phyloP scores from a whole-genome alignment of 1,140 invertebrate species.

The Temnothorax nylanderi region DNA sequence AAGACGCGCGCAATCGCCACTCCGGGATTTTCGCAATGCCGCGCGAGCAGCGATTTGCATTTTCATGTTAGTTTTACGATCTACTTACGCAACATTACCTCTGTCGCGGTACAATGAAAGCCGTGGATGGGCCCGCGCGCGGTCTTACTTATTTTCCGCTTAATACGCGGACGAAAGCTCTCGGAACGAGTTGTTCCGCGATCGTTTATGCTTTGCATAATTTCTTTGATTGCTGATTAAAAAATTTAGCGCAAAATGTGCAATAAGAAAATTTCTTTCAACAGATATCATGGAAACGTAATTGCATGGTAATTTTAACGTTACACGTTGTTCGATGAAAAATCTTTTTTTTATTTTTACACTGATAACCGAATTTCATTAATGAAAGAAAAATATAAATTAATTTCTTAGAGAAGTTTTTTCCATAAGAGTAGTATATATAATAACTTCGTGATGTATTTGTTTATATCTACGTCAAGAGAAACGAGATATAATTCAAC shows the following conservation, averaged over 20 bases:
- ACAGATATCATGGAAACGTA: neutral
- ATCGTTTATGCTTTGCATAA: neutral
- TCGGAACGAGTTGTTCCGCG: neutral
- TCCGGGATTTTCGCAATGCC: slow-evolving; percentile 42
- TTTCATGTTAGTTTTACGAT: slow-evolving; percentile 58
- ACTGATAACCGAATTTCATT: neutral
- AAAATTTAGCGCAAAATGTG: neutral
- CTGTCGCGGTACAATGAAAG: slow-evolving; percentile 37
- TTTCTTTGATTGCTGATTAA: neutral
- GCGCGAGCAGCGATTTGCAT: slow-evolving; percentile 50
- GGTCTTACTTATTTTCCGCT: slow-evolving; percentile 36
- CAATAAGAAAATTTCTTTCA: neutral
- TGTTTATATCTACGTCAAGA: neutral
- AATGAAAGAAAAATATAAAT: slow-evolving; percentile 1
- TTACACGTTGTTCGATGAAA: neutral
- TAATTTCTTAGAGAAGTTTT: slow-evolving; percentile 15
- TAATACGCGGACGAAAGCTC: neutral
- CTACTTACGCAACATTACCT: slow-evolving; percentile 58
- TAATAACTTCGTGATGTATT: neutral
- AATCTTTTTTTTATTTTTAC: neutral
- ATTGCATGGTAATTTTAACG: neutral
- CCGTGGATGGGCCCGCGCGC: neutral
- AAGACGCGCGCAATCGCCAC: slow-evolving; percentile 50
- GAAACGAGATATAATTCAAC: neutral
- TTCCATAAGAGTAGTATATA: neutral